Percentiles rank a stretch among this genome's conserved stretches.
phyloP scores from a whole-genome alignment of 2,113 vertebrate species.

The Eulemur macaco region DNA sequence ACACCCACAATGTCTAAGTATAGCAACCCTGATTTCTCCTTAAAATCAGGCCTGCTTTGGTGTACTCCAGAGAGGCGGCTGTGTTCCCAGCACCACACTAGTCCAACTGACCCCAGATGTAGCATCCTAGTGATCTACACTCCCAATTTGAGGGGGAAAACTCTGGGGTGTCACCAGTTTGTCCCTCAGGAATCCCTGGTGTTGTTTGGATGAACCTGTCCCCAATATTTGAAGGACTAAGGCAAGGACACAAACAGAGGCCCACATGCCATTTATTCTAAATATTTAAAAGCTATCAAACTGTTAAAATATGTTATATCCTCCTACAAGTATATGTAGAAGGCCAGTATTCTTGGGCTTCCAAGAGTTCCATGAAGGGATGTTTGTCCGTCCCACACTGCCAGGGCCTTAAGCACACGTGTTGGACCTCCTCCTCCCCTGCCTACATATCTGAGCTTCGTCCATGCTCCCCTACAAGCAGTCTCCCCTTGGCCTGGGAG shows the following conservation, averaged over 20 bases:
- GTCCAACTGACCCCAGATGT: neutral
- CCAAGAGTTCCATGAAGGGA: neutral
- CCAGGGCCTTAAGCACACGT: neutral
- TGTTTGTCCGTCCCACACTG: neutral
- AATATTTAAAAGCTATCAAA: neutral
- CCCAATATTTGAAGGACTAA: neutral
- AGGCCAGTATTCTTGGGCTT: neutral
- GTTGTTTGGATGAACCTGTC: neutral
- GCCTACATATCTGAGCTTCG: neutral
- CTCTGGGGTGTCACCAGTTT: neutral
- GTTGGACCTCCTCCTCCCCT: neutral
- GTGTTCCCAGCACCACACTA: neutral
- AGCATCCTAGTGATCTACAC: neutral
- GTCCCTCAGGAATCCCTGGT: neutral
- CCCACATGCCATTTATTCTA: neutral
- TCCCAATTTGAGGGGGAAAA: neutral
- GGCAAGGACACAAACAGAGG: neutral
- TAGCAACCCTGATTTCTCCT: neutral
- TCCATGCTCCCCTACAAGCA: neutral
- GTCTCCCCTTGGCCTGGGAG: neutral
- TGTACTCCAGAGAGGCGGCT: neutral
- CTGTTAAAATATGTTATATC: neutral
- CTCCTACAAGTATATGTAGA: neutral
- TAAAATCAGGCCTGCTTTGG: neutral
- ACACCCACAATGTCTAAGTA: neutral